These are phyloP conservation scores for Rhopilema esculentum DNA, from an alignment of 30 jellyfish, hydroid and myxozoan genomes.

Conservation along the genomic window DNA sequence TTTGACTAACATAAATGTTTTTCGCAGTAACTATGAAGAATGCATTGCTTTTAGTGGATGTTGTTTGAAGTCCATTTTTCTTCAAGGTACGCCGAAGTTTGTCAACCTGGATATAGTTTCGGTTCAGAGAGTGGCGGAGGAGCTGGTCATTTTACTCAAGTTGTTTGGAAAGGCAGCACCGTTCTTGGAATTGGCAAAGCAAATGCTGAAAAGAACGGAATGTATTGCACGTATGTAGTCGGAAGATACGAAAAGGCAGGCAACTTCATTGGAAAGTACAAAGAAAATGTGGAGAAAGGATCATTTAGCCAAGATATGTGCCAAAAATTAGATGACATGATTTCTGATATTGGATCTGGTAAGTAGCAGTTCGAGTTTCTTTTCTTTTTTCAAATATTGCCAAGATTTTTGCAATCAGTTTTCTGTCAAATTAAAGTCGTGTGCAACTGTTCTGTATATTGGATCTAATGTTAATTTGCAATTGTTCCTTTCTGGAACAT, in stretches of 20 bases:
- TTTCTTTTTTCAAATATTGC: neutral
- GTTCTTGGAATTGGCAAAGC: slow-evolving; percentile 85
- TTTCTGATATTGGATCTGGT: slow-evolving; percentile 43
- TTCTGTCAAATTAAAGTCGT: too few relatives aligned
- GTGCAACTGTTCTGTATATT: too few relatives aligned
- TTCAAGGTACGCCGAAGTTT: slow-evolving; percentile 88
- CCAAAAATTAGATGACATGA: slow-evolving; percentile 55
- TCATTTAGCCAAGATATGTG: slow-evolving; percentile 57
- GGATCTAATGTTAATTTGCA: too few relatives aligned
- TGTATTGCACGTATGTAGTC: slow-evolving; percentile 83
- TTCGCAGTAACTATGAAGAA: too few relatives aligned
- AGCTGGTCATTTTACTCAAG: slow-evolving; percentile 96
- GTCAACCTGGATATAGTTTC: slow-evolving; percentile 74
- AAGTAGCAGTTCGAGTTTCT: too few relatives aligned
- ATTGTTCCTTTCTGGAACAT: too few relatives aligned
- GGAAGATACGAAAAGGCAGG: slow-evolving; percentile 91
- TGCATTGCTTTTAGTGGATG: too few relatives aligned
- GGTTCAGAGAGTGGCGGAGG: slow-evolving; percentile 43
- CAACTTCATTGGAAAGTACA: slow-evolving; percentile 64
- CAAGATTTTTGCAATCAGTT: too few relatives aligned
- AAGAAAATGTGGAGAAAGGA: slow-evolving; percentile 81
- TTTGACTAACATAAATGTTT: too few relatives aligned
- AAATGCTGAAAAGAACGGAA: slow-evolving; percentile 61
- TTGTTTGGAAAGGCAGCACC: slow-evolving; percentile 78
- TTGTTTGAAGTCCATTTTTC: neutral